Conservation (phyloP, 2,113 vertebrate species). For the Odobenus rosmarus region DNA sequence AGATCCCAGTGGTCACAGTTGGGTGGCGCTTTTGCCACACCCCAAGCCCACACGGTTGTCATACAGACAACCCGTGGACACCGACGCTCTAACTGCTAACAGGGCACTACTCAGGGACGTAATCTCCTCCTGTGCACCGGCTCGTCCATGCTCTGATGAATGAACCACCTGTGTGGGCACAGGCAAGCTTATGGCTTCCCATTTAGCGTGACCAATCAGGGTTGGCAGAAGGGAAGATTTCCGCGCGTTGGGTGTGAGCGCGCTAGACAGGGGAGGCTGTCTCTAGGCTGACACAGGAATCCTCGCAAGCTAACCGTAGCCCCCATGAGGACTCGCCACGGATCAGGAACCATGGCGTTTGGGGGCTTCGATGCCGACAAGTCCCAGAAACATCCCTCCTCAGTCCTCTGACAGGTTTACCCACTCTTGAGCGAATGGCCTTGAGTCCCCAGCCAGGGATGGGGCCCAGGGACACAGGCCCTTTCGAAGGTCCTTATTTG, state of each 20-base stretch:
- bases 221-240: neutral
- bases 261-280: neutral
- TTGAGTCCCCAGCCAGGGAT: neutral
- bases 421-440: neutral
- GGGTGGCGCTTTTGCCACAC: neutral
- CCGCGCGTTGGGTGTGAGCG: neutral
- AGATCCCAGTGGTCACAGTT: neutral
- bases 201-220: neutral
- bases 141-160: neutral
- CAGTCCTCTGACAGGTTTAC: neutral
- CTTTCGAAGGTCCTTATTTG: neutral
- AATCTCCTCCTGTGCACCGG: neutral
- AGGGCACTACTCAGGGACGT: neutral
- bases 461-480: neutral
- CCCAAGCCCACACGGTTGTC: neutral
- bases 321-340: neutral
- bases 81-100: neutral
- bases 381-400: neutral
- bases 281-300: neutral
- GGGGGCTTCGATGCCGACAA: neutral
- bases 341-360: neutral
- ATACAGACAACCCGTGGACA: neutral
- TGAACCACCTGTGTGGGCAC: neutral
- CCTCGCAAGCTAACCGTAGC: neutral
- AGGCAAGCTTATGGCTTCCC: neutral